Evolutionary conservation across 2,113 vertebrate species (phyloP).

Genomic region (Albula glossodonta): DNA sequence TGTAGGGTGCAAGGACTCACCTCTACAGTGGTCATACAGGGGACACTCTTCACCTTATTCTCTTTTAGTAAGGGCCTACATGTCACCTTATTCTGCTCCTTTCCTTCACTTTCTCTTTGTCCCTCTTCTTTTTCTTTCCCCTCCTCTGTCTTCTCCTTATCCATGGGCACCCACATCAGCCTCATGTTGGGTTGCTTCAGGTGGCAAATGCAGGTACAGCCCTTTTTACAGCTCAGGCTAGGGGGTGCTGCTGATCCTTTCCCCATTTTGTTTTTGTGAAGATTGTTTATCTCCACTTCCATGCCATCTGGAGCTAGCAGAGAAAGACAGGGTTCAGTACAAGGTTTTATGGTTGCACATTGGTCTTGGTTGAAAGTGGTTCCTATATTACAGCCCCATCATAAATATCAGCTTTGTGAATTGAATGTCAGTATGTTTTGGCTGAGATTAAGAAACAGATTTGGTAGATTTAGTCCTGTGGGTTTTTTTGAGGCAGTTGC

Average conservation of each 20-base stretch:
- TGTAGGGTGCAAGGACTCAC: too few relatives aligned
- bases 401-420: too few relatives aligned
- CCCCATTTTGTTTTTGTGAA: neutral
- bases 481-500: too few relatives aligned
- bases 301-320: conserved; percentile 49
- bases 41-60: neutral
- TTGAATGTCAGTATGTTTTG: too few relatives aligned
- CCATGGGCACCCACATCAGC: conserved; percentile 67
- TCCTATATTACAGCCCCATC: too few relatives aligned
- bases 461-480: too few relatives aligned
- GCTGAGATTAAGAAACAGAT: too few relatives aligned
- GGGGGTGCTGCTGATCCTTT: neutral
- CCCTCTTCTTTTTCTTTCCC: neutral
- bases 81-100: conserved; percentile 1
- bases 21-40: too few relatives aligned
- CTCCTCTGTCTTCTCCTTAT: conserved; percentile 2
- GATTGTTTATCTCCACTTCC: conserved; percentile 25
- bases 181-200: conserved; percentile 62
- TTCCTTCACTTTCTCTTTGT: neutral
- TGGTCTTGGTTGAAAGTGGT: too few relatives aligned
- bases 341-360: too few relatives aligned
- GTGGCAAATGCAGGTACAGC: conserved; percentile 71
- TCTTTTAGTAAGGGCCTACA: neutral
- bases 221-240: conserved; percentile 44
- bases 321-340: neutral